Conservation (phyloP, 2,888 invertebrate species). For the Cheilosia scutellata region DNA sequence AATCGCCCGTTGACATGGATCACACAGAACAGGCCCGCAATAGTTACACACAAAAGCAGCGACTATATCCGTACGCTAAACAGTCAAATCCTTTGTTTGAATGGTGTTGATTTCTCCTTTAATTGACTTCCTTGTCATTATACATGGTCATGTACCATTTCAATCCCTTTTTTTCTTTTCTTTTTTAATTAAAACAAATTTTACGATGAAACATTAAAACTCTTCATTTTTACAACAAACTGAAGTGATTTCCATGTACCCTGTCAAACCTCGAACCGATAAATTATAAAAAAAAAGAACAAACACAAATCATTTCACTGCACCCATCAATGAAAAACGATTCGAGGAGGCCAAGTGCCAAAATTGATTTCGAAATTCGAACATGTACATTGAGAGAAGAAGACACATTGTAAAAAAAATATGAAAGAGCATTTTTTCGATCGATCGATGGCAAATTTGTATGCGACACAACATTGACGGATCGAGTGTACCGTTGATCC, state of each 20-base stretch:
- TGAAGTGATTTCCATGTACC: slow-evolving; percentile 32
- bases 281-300: slow-evolving; percentile 42
- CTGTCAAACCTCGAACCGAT: slow-evolving; percentile 58
- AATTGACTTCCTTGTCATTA: slow-evolving; percentile 30
- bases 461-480: slow-evolving; percentile 69
- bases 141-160: slow-evolving; percentile 33
- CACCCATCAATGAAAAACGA: slow-evolving; percentile 64
- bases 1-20: slow-evolving; percentile 62
- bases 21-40: slow-evolving; percentile 13
- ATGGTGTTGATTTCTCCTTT: slow-evolving; percentile 36
- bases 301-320: slow-evolving; percentile 4
- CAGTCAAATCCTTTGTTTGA: slow-evolving; percentile 62
- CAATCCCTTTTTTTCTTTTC: background rate
- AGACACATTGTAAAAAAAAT: slow-evolving; percentile 50
- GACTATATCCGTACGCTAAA: slow-evolving; percentile 22
- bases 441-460: slow-evolving; percentile 49
- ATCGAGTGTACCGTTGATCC: slow-evolving; percentile 56
- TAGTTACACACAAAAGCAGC: slow-evolving; percentile 21
- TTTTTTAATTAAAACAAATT: slow-evolving; percentile 16
- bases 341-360: slow-evolving; percentile 62
- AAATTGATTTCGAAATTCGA: slow-evolving; percentile 72
- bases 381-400: slow-evolving; percentile 53
- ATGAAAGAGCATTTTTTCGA: slow-evolving; percentile 6
- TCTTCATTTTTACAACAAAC: slow-evolving; percentile 19
- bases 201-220: slow-evolving; percentile 27